Base-by-base conservation (phyloP, 2,888 invertebrate genomes). In the Catocala sponsa region DNA sequence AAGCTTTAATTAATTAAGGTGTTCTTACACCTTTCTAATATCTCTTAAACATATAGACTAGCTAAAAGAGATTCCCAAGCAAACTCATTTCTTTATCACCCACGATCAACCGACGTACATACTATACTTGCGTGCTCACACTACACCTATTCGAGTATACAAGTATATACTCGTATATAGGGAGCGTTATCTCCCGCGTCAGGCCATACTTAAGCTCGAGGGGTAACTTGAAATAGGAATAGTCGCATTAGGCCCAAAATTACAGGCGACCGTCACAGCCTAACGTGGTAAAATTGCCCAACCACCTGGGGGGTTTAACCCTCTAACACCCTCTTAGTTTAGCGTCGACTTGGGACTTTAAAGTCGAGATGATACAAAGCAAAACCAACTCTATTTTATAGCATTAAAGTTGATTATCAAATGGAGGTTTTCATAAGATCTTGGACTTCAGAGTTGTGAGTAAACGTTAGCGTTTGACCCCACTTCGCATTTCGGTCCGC, bases 231-330 rank as follows among this genome's bases (percentile, higher is more conserved):
- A 93, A 94, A 94, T 94, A 94, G 94, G 92, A 92, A 93, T 94
- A 92, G 94, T 91, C 92, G 93, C 93, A 94, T 94, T 94, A 94
- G 92, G 91, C 88, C 90, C 92, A 89, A 92, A 94, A 94, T 94
- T 94, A 93, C 93, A 92, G 92, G 90, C 91, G 91, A 91, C 92
- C 93, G 93, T 92, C 93, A 89, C 91, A 86, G 91, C 89, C 93
- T 92, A 92, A 93, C 92, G 91, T 92, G 94, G 93, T 93, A 85
- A 92, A 91, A 92, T 86, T 90, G 90, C 91, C 90, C 88, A 88
- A 88, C 92, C 91, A 93, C 94, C 93, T 91, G 88, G 91, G 91
- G 91, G 89, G 88, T 82, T 79, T 76, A 86, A 88, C 87, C 87
- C 85, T 85, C 87, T 85, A 76, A 83, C 90, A 84, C 88, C 88